Base-by-base conservation (phyloP, 2,888 invertebrate genomes). In the Pammene aurita region DNA sequence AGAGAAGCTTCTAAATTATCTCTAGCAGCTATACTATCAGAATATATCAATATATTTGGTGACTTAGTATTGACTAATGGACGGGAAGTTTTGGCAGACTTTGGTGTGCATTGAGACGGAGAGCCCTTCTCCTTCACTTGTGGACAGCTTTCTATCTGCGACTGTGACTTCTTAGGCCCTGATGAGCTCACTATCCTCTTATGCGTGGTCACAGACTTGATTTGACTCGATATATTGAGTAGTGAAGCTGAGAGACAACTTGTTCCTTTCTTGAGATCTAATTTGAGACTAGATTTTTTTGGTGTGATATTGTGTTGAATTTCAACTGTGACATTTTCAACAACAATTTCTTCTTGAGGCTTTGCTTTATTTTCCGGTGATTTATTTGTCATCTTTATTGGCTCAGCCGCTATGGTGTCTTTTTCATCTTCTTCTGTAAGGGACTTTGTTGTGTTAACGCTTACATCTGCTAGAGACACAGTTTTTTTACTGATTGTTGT, bases 11-110 rank as follows among this genome's bases (percentile, higher is more conserved):
- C 95, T 65, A 96, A 95, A 83, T 95, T 96, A 76, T 96, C 96
- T 76, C 95, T 94, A 56, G 96, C 95, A 35, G 94, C 94, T 68
- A 94, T 84, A 84, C 96, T 96, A 84, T 97, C 97, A 2, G 96
- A 96, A 85, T 96, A 97, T 75, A 97, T 96, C 71, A 97, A 91
- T 78, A 97, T 94, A 89, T 96, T 97, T 4, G 96, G 96, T 57
- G 97, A 96, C 84, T 96, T 96, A 2, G 93, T 90, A 78, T 91
- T 92, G 66, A 91, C 84, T 91, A 92, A 85, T 90, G 92, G 92
- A 91, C 92, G 92, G 90, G 86, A 86, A 81, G 84, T 85, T 82
- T 89, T 90, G 56, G 79, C 78, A 77, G 91, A 90, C 81, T 91
- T 92, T 46, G 87, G 85, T 48, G 85, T 87, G 72, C 81, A 81